These are phyloP conservation scores for Phyllotreta cruciferae DNA, from an alignment of 2,888 invertebrate species.

Conservation along the genomic window DNA sequence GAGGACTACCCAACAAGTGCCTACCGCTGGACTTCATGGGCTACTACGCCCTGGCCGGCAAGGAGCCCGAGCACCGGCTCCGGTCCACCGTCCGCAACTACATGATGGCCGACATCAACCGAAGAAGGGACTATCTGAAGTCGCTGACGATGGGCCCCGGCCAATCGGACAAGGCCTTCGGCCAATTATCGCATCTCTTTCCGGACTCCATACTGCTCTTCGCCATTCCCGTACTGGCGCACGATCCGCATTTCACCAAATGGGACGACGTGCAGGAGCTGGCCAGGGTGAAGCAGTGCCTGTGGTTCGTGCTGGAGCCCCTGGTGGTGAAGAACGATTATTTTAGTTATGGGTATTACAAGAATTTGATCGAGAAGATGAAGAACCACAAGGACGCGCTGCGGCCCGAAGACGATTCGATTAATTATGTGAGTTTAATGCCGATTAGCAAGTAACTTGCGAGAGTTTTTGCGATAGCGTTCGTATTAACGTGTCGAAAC, in stretches of 20 bases:
- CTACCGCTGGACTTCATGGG: slow-evolving; percentile 86
- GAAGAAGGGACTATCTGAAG: slow-evolving; percentile 90
- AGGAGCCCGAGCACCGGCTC: slow-evolving; percentile 83
- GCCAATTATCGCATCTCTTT: slow-evolving; percentile 85
- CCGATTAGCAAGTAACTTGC: neutral
- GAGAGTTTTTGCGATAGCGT: no score
- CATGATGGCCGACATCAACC: slow-evolving; percentile 86
- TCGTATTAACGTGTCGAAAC: no score
- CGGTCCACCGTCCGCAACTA: slow-evolving; percentile 75
- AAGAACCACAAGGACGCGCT: slow-evolving; percentile 93
- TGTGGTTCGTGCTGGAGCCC: slow-evolving; percentile 95
- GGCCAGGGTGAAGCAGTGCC: slow-evolving; percentile 80
- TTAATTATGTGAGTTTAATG: slow-evolving; percentile 76
- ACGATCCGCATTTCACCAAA: slow-evolving; percentile 83
- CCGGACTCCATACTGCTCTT: slow-evolving; percentile 98
- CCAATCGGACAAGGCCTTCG: slow-evolving; percentile 72
- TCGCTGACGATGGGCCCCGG: slow-evolving; percentile 75
- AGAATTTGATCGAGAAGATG: slow-evolving; percentile 91
- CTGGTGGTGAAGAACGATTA: slow-evolving; percentile 91
- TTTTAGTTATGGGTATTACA: slow-evolving; percentile 95
- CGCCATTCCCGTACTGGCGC: slow-evolving; percentile 94
- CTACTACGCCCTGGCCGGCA: slow-evolving; percentile 89
- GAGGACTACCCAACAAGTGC: slow-evolving; percentile 85
- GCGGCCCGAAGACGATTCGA: slow-evolving; percentile 79
- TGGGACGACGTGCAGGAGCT: slow-evolving; percentile 81